phyloP scores from a whole-genome alignment of 2,888 invertebrate species.

The Ochropleura leucogaster region DNA sequence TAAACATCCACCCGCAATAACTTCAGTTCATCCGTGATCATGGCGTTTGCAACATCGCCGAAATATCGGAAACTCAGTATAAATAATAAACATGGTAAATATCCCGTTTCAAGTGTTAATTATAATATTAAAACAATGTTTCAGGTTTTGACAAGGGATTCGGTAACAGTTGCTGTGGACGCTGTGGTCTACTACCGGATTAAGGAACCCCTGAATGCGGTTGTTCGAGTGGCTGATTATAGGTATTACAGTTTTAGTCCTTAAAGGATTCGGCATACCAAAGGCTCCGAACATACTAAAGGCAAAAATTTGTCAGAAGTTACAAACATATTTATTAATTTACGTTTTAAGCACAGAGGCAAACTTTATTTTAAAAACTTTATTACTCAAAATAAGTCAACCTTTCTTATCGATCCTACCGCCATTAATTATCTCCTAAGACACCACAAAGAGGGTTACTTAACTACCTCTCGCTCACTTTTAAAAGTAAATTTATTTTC shows the following conservation, averaged over 20 bases:
- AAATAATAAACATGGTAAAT: too few species aligned
- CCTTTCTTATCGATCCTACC: too few species aligned
- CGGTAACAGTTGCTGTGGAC: slow-evolving; percentile 98
- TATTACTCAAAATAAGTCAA: too few species aligned
- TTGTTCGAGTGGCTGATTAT: slow-evolving; percentile 94
- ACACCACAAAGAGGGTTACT: background rate
- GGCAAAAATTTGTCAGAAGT: background rate
- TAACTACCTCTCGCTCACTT: background rate
- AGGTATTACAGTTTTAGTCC: slow-evolving; percentile 73
- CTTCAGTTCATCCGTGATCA: too few species aligned
- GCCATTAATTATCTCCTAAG: background rate
- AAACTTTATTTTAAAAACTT: too few species aligned
- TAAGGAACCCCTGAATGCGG: slow-evolving; percentile 94
- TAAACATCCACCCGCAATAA: too few species aligned
- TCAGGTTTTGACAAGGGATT: slow-evolving; percentile 97
- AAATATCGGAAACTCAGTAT: too few species aligned
- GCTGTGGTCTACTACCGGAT: slow-evolving; percentile 96
- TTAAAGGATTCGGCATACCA: background rate
- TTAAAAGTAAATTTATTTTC: slow-evolving; percentile 54
- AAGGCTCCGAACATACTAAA: background rate
- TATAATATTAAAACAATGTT: slow-evolving; percentile 35
- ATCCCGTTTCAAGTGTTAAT: too few species aligned
- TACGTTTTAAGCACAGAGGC: too few species aligned
- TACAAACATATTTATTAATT: background rate
- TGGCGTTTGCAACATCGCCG: too few species aligned